phyloP scores from a whole-genome alignment of 2,797 vertebrate genomes.

The Acipenser transmontanus region DNA sequence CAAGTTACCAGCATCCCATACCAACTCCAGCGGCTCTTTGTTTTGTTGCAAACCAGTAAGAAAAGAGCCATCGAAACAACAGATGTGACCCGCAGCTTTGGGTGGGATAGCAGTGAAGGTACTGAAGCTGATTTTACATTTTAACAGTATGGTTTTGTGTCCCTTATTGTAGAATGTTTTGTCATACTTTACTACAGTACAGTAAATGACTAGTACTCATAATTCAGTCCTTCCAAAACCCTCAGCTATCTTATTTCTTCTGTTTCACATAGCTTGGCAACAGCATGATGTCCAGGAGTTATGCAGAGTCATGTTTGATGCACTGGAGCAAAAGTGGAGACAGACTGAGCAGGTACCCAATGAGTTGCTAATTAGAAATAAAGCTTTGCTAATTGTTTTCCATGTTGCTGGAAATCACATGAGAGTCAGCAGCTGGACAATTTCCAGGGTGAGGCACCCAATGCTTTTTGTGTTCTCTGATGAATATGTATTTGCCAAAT shows the following conservation, averaged over 20 bases:
- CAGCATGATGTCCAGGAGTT: constrained; percentile 97
- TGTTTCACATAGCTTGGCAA: constrained; percentile 82
- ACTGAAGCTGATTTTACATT: constrained; percentile 7
- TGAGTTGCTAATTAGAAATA: constrained; percentile 9
- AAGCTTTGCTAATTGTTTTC: neutral
- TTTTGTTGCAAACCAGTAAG: constrained; percentile 94
- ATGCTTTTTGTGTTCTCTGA: neutral
- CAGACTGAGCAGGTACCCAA: constrained; percentile 89
- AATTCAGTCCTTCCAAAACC: no score
- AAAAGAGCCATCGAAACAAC: constrained; percentile 97
- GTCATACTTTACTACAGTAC: neutral
- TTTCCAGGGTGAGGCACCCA: neutral
- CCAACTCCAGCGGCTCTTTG: constrained; percentile 94
- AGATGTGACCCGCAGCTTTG: constrained; percentile 94
- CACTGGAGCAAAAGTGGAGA: constrained; percentile 98
- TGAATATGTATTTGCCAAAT: neutral
- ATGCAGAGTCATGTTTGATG: constrained; percentile 98
- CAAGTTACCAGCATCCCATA: constrained; percentile 93
- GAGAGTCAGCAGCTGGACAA: neutral
- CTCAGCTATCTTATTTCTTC: neutral
- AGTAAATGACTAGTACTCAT: no score
- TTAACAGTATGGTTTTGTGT: no score
- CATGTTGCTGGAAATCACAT: no score
- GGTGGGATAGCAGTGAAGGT: constrained; percentile 99
- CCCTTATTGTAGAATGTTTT: no score